phyloP scores from a whole-genome alignment of 2,113 vertebrate species.

The Spizaetus ornatus region DNA sequence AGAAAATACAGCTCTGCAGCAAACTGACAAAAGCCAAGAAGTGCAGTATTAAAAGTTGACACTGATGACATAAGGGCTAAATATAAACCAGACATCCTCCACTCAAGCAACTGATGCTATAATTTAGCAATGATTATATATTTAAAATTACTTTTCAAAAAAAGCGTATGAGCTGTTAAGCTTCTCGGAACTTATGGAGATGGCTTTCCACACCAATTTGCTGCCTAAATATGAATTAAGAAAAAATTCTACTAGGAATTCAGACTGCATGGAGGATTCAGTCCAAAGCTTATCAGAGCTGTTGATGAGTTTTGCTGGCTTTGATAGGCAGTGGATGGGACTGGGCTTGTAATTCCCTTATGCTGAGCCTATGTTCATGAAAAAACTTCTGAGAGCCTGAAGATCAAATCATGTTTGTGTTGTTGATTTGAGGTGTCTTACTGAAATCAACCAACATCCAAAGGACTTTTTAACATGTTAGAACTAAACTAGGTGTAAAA shows the following conservation, averaged over 20 bases:
- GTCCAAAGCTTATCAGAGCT: background rate
- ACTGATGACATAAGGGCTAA: background rate
- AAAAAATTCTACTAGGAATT: background rate
- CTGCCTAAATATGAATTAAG: background rate
- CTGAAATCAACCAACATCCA: background rate
- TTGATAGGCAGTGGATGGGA: background rate
- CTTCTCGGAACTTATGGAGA: background rate
- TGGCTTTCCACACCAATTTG: background rate
- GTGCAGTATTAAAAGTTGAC: background rate
- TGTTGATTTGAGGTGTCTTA: background rate
- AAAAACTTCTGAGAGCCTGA: background rate
- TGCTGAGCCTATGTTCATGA: background rate
- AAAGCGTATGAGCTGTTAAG: background rate
- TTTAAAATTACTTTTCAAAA: background rate
- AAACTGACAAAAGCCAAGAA: background rate
- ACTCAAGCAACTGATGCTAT: background rate
- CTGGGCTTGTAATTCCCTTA: background rate
- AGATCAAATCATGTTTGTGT: background rate
- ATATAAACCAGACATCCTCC: background rate
- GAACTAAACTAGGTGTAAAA: background rate
- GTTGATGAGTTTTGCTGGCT: background rate
- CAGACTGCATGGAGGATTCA: background rate
- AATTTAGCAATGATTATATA: background rate
- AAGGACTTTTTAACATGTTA: background rate
- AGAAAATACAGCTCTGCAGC: background rate